phyloP scores from a whole-genome alignment of 2,797 vertebrate species.

The Coreius guichenoti region DNA sequence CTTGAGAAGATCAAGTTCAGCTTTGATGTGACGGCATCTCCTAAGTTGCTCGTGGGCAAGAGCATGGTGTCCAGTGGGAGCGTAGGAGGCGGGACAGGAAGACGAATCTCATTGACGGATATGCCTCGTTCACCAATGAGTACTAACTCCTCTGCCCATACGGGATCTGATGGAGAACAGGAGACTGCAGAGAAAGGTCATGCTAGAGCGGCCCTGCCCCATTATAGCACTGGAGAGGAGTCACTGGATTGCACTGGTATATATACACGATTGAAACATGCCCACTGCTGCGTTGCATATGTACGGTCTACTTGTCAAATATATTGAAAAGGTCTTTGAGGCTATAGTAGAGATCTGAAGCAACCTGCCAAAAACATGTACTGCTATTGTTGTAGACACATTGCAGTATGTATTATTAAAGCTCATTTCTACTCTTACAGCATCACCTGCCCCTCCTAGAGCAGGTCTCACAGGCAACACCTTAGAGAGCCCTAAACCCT shows the following conservation, averaged over 20 bases:
- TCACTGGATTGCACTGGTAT: slow-evolving; percentile 91
- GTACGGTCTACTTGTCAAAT: neutral
- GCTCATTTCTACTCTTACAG: slow-evolving; percentile 65
- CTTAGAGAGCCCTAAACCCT: slow-evolving; percentile 89
- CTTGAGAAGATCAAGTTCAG: slow-evolving; percentile 97
- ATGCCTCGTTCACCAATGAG: slow-evolving; percentile 95
- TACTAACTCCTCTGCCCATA: slow-evolving; percentile 94
- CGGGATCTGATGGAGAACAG: slow-evolving; percentile 93
- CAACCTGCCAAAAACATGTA: neutral
- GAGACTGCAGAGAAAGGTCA: slow-evolving; percentile 84
- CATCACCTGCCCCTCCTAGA: slow-evolving; percentile 83
- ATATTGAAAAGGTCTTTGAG: neutral
- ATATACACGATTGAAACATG: neutral
- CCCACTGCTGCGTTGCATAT: neutral
- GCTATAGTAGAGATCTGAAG: neutral
- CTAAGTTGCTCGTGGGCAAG: slow-evolving; percentile 91
- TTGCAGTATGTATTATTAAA: neutral
- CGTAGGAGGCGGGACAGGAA: slow-evolving; percentile 62
- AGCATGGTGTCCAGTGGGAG: slow-evolving; percentile 73
- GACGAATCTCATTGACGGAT: slow-evolving; percentile 85
- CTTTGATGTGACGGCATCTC: slow-evolving; percentile 95
- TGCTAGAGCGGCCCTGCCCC: slow-evolving; percentile 83
- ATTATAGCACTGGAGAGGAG: slow-evolving; percentile 90
- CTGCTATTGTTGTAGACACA: neutral
- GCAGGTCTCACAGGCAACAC: slow-evolving; percentile 83